Evolutionary conservation across 30 jellyfish, hydroid and myxozoan genomes (phyloP).

Genomic region (Aurelia sp.): DNA sequence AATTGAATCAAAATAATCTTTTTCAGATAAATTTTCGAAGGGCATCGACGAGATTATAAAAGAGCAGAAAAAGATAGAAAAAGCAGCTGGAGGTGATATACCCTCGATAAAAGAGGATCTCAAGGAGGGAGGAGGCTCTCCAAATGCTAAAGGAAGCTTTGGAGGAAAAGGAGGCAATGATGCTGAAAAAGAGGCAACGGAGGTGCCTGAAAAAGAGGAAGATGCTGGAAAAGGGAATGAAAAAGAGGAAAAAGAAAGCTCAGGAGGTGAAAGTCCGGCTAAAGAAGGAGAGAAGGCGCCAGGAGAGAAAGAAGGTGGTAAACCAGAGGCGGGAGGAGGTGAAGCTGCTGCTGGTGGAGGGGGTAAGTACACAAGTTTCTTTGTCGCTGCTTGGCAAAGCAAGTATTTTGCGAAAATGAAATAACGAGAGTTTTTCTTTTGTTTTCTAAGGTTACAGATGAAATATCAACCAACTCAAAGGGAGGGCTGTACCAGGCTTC

Average conservation of each 20-base stretch:
- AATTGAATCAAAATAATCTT: too few species aligned
- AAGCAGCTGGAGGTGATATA: slow-evolving; percentile 52
- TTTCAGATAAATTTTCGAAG: slow-evolving; percentile 48
- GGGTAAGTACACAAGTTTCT: too few species aligned
- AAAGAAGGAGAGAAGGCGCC: not conserved
- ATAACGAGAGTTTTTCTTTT: too few species aligned
- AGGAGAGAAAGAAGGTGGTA: not conserved
- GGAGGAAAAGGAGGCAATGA: slow-evolving; percentile 66
- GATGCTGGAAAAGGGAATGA: not conserved
- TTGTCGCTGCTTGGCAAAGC: too few species aligned
- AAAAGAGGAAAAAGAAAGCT: slow-evolving; percentile 16
- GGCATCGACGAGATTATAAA: slow-evolving; percentile 61
- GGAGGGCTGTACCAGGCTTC: too few species aligned
- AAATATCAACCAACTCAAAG: too few species aligned
- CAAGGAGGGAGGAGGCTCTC: slow-evolving; percentile 61
- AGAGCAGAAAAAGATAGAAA: slow-evolving; percentile 53
- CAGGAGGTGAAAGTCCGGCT: not conserved
- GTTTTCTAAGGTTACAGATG: too few species aligned
- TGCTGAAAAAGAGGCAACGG: slow-evolving; percentile 84
- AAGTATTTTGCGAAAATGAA: too few species aligned
- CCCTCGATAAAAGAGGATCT: slow-evolving; percentile 43
- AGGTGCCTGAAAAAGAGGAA: slow-evolving; percentile 67
- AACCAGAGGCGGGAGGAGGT: too few species aligned
- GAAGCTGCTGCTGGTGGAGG: too few species aligned
- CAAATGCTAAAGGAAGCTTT: slow-evolving; percentile 64